Conservation (phyloP, 2,797 vertebrate species). For the Melanogrammus aeglefinus region DNA sequence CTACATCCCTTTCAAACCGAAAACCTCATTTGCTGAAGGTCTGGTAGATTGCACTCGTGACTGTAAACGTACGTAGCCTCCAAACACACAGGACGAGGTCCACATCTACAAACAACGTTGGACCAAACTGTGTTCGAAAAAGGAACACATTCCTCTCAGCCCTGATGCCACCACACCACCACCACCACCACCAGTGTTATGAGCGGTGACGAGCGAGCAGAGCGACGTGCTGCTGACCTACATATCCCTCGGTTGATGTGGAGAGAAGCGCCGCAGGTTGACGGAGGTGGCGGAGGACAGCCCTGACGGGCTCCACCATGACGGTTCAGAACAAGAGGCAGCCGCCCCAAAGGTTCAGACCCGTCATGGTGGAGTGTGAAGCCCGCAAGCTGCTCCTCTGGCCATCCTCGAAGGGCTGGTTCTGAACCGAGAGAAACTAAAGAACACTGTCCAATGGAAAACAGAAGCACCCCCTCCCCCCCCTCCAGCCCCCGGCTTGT, state of each 20-base stretch:
- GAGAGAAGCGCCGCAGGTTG: conserved; percentile 2
- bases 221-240: conserved; percentile 27
- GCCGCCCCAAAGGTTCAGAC: no score
- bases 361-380: no score
- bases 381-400: neutral
- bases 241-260: conserved; percentile 29
- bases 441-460: neutral
- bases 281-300: neutral
- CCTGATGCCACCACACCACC: neutral
- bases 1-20: no score
- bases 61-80: no score
- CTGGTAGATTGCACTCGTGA: no score
- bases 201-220: conserved; percentile 17
- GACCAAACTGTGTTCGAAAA: no score
- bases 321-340: conserved; percentile 36
- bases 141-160: neutral
- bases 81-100: no score
- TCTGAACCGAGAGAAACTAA: neutral
- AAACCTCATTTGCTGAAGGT: no score
- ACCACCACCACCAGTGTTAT: conserved; percentile 13
- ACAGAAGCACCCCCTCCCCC: no score
- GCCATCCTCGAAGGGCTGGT: neutral
- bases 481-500: neutral
- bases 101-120: no score
- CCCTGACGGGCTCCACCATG: conserved; percentile 29